Conservation (phyloP, 2,113 vertebrate species). For the Gallinago paraguaiae region DNA sequence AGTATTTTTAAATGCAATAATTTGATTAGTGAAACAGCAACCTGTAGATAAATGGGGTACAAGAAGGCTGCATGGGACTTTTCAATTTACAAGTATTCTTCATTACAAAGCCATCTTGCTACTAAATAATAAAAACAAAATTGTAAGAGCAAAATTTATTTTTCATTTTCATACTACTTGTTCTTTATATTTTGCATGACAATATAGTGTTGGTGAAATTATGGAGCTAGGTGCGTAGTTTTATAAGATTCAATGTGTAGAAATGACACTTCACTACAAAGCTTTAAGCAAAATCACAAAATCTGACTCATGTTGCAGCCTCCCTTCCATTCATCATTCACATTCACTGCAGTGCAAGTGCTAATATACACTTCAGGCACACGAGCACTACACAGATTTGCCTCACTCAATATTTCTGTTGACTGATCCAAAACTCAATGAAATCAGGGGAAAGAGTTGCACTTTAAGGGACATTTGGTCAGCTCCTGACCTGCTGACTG, state of each 20-base stretch:
- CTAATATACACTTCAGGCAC: background rate
- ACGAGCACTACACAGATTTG: background rate
- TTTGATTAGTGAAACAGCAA: constrained; percentile 35
- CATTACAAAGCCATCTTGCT: background rate
- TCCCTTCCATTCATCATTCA: background rate
- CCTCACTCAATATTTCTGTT: background rate
- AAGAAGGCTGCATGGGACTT: background rate
- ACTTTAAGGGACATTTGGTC: background rate
- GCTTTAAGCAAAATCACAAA: background rate
- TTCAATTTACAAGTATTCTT: background rate
- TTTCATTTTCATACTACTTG: background rate
- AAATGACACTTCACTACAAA: background rate
- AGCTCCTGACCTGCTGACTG: background rate
- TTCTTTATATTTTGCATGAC: background rate
- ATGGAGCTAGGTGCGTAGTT: background rate
- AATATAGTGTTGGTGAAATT: background rate
- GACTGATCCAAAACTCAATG: background rate
- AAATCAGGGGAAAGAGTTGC: background rate
- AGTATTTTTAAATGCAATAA: constrained; percentile 18
- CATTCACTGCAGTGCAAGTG: background rate
- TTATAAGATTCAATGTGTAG: background rate
- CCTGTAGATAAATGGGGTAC: background rate
- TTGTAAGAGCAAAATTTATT: background rate
- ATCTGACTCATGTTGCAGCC: background rate
- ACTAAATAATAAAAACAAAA: background rate